phyloP scores from a whole-genome alignment of 1,140 invertebrate species.

The Drosophila albomicans region DNA sequence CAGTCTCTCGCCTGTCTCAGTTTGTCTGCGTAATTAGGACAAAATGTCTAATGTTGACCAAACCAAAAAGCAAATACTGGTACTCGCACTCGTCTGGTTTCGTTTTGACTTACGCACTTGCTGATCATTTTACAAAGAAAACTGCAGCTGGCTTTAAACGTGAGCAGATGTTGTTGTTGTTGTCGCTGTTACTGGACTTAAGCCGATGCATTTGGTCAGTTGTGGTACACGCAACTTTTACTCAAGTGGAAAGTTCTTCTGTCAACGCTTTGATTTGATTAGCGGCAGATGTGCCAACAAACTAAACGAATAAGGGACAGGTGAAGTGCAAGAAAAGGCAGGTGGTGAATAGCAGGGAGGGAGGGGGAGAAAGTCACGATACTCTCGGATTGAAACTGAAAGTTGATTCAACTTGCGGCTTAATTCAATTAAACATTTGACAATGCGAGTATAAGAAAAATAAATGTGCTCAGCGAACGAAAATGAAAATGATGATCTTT shows the following conservation, averaged over 20 bases:
- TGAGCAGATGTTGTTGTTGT: constrained; percentile 5
- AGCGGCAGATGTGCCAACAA: constrained; percentile 44
- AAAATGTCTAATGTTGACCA: constrained; percentile 81
- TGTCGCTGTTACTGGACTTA: constrained; percentile 24
- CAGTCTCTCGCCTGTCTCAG: constrained; percentile 33
- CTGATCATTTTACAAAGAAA: constrained; percentile 39
- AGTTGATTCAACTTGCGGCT: constrained; percentile 38
- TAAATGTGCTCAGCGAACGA: constrained; percentile 9
- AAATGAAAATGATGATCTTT: constrained; percentile 7
- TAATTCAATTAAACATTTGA: constrained; percentile 33
- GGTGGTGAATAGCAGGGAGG: not conserved
- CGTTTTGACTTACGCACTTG: constrained; percentile 65
- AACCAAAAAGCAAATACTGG: constrained; percentile 70
- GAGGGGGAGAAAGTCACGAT: constrained; percentile 36
- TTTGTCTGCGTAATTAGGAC: constrained; percentile 79
- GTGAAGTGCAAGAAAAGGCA: not conserved
- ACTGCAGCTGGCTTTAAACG: constrained; percentile 42
- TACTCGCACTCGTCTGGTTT: constrained; percentile 49
- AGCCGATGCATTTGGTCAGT: constrained; percentile 21
- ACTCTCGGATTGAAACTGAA: constrained; percentile 43
- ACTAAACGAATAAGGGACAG: not conserved
- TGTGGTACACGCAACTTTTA: constrained; percentile 46
- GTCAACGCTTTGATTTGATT: constrained; percentile 60
- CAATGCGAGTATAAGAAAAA: constrained; percentile 19
- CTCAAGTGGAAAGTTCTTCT: constrained; percentile 59